Conservation (phyloP, 2,888 invertebrate genomes). For the Acronicta leporina region DNA sequence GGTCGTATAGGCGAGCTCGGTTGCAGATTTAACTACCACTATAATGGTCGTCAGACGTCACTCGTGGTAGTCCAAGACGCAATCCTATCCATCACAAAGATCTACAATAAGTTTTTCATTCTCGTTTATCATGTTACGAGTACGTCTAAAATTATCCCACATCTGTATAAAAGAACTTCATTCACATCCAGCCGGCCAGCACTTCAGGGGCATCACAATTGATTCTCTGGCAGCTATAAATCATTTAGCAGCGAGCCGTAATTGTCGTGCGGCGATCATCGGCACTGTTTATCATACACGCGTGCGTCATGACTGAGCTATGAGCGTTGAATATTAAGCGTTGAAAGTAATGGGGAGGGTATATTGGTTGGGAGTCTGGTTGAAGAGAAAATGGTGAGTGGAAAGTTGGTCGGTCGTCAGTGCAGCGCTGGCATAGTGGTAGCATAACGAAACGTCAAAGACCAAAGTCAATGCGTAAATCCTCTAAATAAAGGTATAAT, state of each 20-base stretch:
- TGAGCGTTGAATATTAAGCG: constrained; percentile 39
- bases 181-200: constrained; percentile 15
- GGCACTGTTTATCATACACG: constrained; percentile 36
- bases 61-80: too few species aligned
- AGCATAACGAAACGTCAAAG: too few species aligned
- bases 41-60: too few species aligned
- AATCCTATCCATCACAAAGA: too few species aligned
- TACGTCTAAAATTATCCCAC: neutral
- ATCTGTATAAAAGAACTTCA: constrained; percentile 15
- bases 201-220: constrained; percentile 2
- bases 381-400: neutral
- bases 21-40: too few species aligned
- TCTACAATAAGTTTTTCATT: too few species aligned
- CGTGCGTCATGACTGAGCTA: constrained; percentile 53
- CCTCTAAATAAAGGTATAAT: too few species aligned
- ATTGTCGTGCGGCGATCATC: constrained; percentile 54
- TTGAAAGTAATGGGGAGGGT: constrained; percentile 6
- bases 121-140: too few species aligned
- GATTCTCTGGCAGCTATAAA: constrained; percentile 28
- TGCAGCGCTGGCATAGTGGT: too few species aligned
- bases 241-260: constrained; percentile 41
- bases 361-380: constrained; percentile 5
- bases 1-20: too few species aligned
- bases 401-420: neutral
- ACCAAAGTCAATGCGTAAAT: too few species aligned